phyloP scores from a whole-genome alignment of 1,140 invertebrate species.

The Lordiphosa stackelbergi region DNA sequence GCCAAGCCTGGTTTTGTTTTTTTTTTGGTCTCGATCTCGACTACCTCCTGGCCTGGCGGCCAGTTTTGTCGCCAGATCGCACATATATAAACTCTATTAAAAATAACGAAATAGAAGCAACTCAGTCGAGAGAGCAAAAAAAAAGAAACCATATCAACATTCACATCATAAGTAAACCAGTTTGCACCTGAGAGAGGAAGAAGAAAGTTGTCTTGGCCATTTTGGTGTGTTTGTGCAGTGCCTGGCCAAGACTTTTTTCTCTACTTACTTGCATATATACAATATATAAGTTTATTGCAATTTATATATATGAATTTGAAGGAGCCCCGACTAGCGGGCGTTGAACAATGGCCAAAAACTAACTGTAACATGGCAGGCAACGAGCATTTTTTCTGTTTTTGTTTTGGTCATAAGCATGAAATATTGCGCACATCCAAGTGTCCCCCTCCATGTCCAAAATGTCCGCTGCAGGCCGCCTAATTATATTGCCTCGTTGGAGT shows the following conservation, averaged over 20 bases:
- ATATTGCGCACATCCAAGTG: conserved; percentile 68
- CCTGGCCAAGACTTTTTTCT: conserved; percentile 46
- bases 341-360: conserved; percentile 53
- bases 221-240: conserved; percentile 53
- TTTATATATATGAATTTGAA: conserved; percentile 46
- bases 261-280: conserved; percentile 20
- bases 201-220: conserved; percentile 75
- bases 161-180: conserved; percentile 76
- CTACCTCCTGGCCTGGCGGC: conserved; percentile 19
- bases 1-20: conserved; percentile 21
- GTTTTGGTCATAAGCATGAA: conserved; percentile 68
- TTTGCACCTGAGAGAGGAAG: conserved; percentile 75
- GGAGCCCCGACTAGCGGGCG: conserved; percentile 45
- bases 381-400: conserved; percentile 15
- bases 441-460: conserved; percentile 33
- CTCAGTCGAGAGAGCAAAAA: conserved; percentile 18
- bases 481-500: conserved; percentile 55
- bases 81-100: conserved; percentile 40
- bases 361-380: conserved; percentile 70
- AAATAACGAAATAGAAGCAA: conserved; percentile 63
- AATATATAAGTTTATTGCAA: conserved; percentile 32
- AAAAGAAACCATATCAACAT: conserved; percentile 75
- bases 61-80: conserved; percentile 32
- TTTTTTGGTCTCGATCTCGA: conserved; percentile 3
- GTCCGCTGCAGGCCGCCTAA: conserved; percentile 69